Evolutionary conservation across 2,888 invertebrate genomes (phyloP), one percentile per base, ranked within the genome.

Genomic region (Xestia rhomboidea): DNA sequence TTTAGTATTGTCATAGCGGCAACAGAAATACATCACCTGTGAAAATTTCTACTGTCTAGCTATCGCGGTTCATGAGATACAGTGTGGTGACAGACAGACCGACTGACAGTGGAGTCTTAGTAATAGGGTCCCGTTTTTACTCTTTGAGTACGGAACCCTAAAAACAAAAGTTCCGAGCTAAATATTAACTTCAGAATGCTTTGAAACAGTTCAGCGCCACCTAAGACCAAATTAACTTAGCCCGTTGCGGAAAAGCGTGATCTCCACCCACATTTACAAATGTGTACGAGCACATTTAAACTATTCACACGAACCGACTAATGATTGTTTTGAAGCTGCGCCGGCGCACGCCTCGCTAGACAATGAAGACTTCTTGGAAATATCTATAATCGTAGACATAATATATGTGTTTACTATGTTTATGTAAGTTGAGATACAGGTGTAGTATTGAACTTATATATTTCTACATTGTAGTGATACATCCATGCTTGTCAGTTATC

Each of bases 271-370:
- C 76, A 82, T 73, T 69, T 34, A 82, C 86, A 63, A 73, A 27
- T 60, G 81, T 27, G 46, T 76, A 84, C n/a, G n/a, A n/a, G n/a
- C 62, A 76, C 30, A 82, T 81, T 75, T 82, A 76, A 83, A 83
- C 82, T 82, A 82, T 82, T 85, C 83, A 82, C 82, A 70, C 70
- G 83, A 83, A 79, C 84, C 70, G 84, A 86, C 84, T 84, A 84
- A 86, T 84, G 84, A 84, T 83, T 76, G 87, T 76, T 86, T 70
- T 76, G 71, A 66, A 60, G 60, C 60, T 78, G 72, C 79, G 87
- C 84, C 44, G 83, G 83, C 83, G 84, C 83, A 86, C 84, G 79
- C 70, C 80, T 34, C 34, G 46, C 49, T 73, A 79, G 49, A 85
- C 86, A 82, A 73, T 86, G 77, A 76, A 77, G 79, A 71, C 54